phyloP scores from a whole-genome alignment of 2,113 vertebrate genomes.

The Corythoichthys intestinalis region DNA sequence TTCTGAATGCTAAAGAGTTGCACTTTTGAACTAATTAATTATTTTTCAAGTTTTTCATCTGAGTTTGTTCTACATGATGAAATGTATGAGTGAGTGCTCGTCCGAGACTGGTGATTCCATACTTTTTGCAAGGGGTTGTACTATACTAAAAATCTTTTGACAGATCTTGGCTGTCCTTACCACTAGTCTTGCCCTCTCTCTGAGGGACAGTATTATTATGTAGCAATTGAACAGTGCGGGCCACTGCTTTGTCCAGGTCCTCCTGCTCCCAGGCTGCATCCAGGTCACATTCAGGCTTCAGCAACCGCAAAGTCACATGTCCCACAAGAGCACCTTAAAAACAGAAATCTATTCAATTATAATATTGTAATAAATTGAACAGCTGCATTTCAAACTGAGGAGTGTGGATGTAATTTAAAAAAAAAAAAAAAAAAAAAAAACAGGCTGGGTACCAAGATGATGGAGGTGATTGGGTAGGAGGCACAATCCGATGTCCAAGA shows the following conservation, averaged over 20 bases:
- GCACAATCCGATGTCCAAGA: constrained; percentile 81
- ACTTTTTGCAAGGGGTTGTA: too few species aligned
- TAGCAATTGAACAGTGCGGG: constrained; percentile 79
- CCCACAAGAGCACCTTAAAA: constrained; percentile 82
- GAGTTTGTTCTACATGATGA: too few species aligned
- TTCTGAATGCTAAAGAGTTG: too few species aligned
- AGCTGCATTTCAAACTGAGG: neutral
- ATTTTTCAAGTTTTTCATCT: too few species aligned
- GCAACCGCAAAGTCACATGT: constrained; percentile 87
- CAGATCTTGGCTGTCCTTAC: constrained; percentile 27
- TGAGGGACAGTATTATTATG: constrained; percentile 80
- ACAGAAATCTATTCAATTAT: neutral
- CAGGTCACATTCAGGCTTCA: constrained; percentile 88
- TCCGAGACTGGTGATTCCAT: too few species aligned
- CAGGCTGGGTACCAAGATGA: constrained; percentile 73
- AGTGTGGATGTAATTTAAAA: too few species aligned
- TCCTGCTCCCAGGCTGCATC: constrained; percentile 90
- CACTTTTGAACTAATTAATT: too few species aligned
- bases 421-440: neutral
- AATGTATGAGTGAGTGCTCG: too few species aligned
- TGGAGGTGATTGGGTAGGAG: constrained; percentile 85
- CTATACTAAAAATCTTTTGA: neutral
- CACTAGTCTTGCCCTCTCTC: constrained; percentile 74
- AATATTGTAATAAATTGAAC: neutral
- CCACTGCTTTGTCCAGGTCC: constrained; percentile 80